Base-by-base conservation (phyloP, 2,113 vertebrate genomes). In the Microtus oregoni region DNA sequence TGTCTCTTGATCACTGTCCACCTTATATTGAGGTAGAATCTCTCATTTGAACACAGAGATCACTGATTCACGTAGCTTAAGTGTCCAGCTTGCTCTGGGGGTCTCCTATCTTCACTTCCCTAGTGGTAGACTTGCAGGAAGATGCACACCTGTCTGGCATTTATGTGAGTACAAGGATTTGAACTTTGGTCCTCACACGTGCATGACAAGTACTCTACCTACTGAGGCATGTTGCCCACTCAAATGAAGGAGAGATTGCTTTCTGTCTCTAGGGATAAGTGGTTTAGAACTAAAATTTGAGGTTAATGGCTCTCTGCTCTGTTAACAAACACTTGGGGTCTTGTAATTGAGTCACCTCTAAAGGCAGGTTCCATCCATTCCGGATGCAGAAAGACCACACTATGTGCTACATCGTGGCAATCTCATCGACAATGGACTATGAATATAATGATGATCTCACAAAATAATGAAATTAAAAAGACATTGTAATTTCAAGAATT, bases 61-160 rank as follows among this genome's bases (percentile, higher is more conserved):
- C 30, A 86, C 44, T 26, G 20, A 47, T 5, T 86, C 28, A 65
- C 6, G 19, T 68, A 35, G 14, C 1, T 30, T 65, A 65, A 30
- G 13, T 44, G 63, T 22, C 44, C 61, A 50, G 65, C 9, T 68
- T 24, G 41, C 19, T 63, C 11, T 13, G 28, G 41, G 3, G 1
- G 4, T 68, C 28, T 3, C 30, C 65, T 83, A 5, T 17, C 30
- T 68, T 19, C 6, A n/a, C 11, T 47, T 86, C 41, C 13, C 17
- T 3, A 86, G 44, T 0, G 11, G 28, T 70, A 9, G 65, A 3
- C 50, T 35, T 86, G 63, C 41, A 86, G 17, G 5, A 30, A 35
- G 61, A 19, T 14, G 44, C 0, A 0, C 2, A 67, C 28, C 30
- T 24, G 30, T 5, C 20, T n/a, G 19, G 5, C 9, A 47, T 32